Evolutionary conservation across 1,140 invertebrate species (phyloP), one percentile per base, ranked within the genome.

Genomic region (Batillaria attramentaria): DNA sequence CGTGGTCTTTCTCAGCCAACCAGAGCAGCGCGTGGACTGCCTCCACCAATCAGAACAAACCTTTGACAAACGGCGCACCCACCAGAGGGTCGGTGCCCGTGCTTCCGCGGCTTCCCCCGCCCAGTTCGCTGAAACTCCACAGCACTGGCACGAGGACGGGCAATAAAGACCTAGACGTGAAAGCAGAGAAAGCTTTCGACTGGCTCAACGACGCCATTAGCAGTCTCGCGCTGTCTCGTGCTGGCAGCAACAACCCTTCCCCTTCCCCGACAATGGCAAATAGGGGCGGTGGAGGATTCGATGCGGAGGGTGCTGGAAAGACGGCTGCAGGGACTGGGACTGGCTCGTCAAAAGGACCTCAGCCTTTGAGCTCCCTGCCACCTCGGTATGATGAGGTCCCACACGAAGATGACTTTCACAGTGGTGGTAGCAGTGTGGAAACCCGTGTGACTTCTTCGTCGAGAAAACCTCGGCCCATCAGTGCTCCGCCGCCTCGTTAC

Each of bases 121-220:
- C 72, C 8, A 50, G 50, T 24, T 42, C 54, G 4, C 54, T 75
- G n/a, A 37, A 74, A 37, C 72, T 57, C 0, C 46, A 77, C 62
- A 31, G 18, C 31, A 35, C 41, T 42, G 41, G 39, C 20, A 8
- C 41, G 20, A 37, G 54, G n/a, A n/a, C 35, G 0, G 3, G 42
- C 8, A 42, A 31, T 35, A 60, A 75, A 41, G 54, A 37, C 3
- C 13, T 62, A 35, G 73, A 75, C 31, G 35, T 39, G 28, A 87
- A 84, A 73, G 77, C 84, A 33, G 86, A 90, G 43, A 87, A 89
- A 79, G 88, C 89, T 43, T 91, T 89, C 88, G 90, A 89, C 82
- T 92, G 91, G 91, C 77, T 90, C 42, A 89, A 88, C 81, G 87
- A 87, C 82, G 89, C 87, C 31, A 78, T 91, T 39, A 87, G 78